phyloP scores from a whole-genome alignment of 2,113 vertebrate species.

The Chamaea fasciata region DNA sequence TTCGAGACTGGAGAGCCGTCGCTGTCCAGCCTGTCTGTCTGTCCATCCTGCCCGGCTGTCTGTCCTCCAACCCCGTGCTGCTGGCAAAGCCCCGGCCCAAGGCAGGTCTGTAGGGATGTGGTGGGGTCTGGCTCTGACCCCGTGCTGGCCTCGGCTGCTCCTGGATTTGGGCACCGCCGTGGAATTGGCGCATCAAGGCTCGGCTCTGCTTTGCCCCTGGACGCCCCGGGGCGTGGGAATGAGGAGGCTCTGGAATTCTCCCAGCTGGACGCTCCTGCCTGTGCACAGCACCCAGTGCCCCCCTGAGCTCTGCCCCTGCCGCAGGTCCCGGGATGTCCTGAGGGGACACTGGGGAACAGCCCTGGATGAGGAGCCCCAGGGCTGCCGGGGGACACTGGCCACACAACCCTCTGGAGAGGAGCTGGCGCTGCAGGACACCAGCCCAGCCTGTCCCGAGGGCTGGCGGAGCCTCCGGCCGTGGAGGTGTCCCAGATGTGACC shows the following conservation, averaged over 20 bases:
- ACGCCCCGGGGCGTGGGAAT: accelerated
- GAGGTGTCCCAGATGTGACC: accelerated
- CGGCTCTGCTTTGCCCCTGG: accelerated
- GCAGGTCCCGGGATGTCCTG: neutral
- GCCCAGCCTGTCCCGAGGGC: accelerated
- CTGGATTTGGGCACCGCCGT: accelerated
- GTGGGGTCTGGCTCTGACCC: neutral
- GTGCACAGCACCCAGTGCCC: accelerated
- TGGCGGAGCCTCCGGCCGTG: accelerated
- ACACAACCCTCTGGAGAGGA: neutral
- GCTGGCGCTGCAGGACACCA: accelerated
- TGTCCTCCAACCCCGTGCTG: neutral
- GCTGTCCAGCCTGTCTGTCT: neutral
- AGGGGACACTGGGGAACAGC: too few relatives aligned
- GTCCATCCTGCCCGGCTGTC: neutral
- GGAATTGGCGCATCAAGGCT: accelerated
- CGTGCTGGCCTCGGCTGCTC: neutral
- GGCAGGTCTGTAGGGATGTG: neutral
- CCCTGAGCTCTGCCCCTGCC: neutral
- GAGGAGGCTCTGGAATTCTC: neutral
- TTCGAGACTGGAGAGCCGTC: accelerated
- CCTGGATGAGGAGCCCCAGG: neutral
- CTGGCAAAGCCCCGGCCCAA: accelerated
- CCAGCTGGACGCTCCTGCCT: neutral
- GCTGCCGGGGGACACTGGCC: accelerated